Base-by-base conservation (phyloP, 2,113 vertebrate genomes). In the Psittacus erithacus region DNA sequence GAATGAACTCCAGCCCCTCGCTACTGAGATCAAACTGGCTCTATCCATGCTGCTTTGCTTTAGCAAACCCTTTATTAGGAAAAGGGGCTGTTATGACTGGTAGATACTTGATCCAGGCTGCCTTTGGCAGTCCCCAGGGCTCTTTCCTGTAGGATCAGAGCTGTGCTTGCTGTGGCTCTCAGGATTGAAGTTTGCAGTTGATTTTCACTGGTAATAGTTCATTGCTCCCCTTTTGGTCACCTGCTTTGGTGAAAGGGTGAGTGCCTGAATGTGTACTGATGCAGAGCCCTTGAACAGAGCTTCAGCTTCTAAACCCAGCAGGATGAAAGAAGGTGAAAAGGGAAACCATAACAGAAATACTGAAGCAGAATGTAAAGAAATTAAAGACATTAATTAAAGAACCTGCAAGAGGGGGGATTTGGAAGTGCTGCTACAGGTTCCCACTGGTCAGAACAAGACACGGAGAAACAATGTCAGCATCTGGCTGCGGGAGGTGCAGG, bases 381-480 rank as follows among this genome's bases (percentile, higher is more conserved):
- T 43, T 8, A 7, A 59, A 55, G 23, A 1, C 5, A 3, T 24
- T 35, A 35, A 29, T 29, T 65, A 9, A n/a, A 50, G 43, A 6
- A 5, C 3, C 47, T 38, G 68, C 28, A 0, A 2, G 49, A 22
- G 12, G 17, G 43, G 33, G 17, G 73, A 2, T 20, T 20, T 20
- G 5, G 47, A 31, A 68, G 44, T 2, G 41, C 25, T 33, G 41
- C 62, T 23, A 1, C 2, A 6, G 18, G 38, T 50, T 74, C 31
- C 38, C 52, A 17, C 6, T 4, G n/a, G 3, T 4, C 23, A 19
- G 53, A 29, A 28, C 25, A n/a, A 33, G 27, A 16, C 12, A 2
- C 0, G 2, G 10, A 57, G 43, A 43, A 80, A 14, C 0, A 17
- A 25, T 4, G 8, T 1, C 2, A n/a, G n/a, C 9, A 2, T 77